Conservation (phyloP, 2,113 vertebrate genomes). For the Seriola aureovittata region DNA sequence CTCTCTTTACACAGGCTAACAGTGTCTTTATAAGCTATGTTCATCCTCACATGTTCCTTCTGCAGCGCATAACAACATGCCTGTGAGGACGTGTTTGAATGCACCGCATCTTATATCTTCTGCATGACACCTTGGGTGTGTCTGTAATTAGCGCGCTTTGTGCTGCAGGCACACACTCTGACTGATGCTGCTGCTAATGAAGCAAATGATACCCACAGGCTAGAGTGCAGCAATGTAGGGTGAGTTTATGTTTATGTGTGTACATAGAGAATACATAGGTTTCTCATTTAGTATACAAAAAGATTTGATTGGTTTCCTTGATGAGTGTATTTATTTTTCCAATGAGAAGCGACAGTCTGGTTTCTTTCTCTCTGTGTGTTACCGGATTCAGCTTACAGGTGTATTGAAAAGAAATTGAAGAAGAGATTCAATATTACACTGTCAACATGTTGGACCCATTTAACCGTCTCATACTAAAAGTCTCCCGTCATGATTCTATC, state of each 20-base stretch:
- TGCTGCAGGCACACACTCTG: conserved; percentile 59
- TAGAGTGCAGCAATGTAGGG: conserved; percentile 15
- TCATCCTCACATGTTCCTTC: conserved; percentile 33
- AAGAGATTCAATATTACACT: background rate
- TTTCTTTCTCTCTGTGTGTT: background rate
- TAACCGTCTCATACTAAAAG: background rate
- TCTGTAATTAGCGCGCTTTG: conserved; percentile 69
- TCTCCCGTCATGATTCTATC: background rate
- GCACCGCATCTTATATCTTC: conserved; percentile 53
- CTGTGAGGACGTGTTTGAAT: conserved; percentile 16
- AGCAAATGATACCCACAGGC: conserved; percentile 64
- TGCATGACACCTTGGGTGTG: conserved; percentile 69
- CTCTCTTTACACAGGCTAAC: conserved; percentile 64
- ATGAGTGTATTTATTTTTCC: conserved; percentile 21
- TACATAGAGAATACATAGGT: conserved; percentile 2
- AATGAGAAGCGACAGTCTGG: background rate
- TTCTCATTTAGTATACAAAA: conserved; percentile 26
- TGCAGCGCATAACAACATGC: conserved; percentile 36
- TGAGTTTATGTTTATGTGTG: conserved; percentile 8
- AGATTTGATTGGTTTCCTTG: conserved; percentile 10
- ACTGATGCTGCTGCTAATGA: conserved; percentile 73
- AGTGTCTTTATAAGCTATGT: conserved; percentile 14
- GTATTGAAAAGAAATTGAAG: conserved; percentile 8
- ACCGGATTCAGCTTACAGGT: background rate
- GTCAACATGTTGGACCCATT: background rate